Base-by-base conservation (phyloP, 2,797 vertebrate species). In the Xenops minutus region DNA sequence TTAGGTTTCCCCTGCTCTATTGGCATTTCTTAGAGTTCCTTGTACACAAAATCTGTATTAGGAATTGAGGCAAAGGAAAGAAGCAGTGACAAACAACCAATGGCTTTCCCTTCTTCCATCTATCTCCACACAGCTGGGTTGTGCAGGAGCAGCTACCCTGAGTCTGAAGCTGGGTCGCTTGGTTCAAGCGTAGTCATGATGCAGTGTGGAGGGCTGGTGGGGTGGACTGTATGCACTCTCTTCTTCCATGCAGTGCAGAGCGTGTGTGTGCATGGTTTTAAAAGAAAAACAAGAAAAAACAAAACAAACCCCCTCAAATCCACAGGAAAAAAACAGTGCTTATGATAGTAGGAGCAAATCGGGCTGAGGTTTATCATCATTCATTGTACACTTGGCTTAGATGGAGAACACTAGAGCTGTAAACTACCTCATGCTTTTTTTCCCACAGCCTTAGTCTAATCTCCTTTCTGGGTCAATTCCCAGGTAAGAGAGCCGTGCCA, bases 391-490 rank as follows among this genome's bases (percentile, higher is more conserved):
- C 34, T n/a, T 52, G 4, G 58, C 36, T 81, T 3, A 4, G 58
- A 9, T 24, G 48, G 44, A 74, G 68, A 82, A 9, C 51, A 6
- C 46, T 46, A 58, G 12, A 52, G 59, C 79, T 88, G 52, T 55
- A n/a, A 88, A 22, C 48, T 48, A 4, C 56, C 54, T 83, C 37
- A 2, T 46, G 69, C 37, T 71, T 74, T 71, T 71, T 68, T 83
- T 37, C 56, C 56, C 30, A 12, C 36, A 51, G 67, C 59, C 36
- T 77, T 74, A 10, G 48, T 85, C 32, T 69, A 37, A 51, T 83
- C 93, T 92, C 36, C 79, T 93, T 74, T 88, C 93, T 90, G 90
- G 76, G 93, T 93, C 73, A 92, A 5, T 90, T 94, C 88, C 93
- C 91, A 64, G 88, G 86, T 92, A 90, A 52, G 80, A 87, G 74